A percentile compares a stretch with the other conserved stretches of the same genome.
Evolutionary conservation across 2,888 invertebrate species (phyloP).

Genomic region (Empis stercorea): DNA sequence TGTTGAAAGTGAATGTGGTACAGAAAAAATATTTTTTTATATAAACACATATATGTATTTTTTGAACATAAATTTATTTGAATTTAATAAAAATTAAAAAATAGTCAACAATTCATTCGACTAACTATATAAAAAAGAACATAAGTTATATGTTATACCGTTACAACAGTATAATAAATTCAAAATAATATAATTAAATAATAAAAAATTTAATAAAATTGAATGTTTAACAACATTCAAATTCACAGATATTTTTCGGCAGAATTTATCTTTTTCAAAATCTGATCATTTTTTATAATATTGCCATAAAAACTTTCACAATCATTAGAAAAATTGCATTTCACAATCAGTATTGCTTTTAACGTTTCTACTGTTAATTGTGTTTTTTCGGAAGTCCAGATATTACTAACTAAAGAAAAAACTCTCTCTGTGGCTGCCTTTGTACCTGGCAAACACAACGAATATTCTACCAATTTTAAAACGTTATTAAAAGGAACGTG

Average conservation of each 20-base stretch:
- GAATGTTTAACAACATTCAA: neutral
- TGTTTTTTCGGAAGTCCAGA: conserved; percentile 2
- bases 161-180: neutral
- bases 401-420: conserved; percentile 2
- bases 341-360: conserved; percentile 2
- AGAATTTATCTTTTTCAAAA: neutral
- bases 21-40: neutral
- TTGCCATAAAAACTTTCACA: neutral
- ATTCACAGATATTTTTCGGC: neutral
- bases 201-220: neutral
- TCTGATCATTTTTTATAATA: neutral
- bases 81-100: neutral
- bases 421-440: conserved; percentile 4
- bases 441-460: conserved; percentile 2
- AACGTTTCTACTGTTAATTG: conserved; percentile 3
- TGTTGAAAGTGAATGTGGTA: too few species aligned
- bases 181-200: neutral
- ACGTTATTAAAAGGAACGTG: conserved; percentile 1
- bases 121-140: neutral
- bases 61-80: neutral
- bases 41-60: neutral
- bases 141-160: too few species aligned
- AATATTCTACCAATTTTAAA: conserved; percentile 1
- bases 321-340: neutral
- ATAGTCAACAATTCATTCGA: neutral